Percentiles rank a stretch among this genome's conserved stretches.
Conservation (phyloP, 2,888 invertebrate genomes). For the Adineta ricciae region DNA sequence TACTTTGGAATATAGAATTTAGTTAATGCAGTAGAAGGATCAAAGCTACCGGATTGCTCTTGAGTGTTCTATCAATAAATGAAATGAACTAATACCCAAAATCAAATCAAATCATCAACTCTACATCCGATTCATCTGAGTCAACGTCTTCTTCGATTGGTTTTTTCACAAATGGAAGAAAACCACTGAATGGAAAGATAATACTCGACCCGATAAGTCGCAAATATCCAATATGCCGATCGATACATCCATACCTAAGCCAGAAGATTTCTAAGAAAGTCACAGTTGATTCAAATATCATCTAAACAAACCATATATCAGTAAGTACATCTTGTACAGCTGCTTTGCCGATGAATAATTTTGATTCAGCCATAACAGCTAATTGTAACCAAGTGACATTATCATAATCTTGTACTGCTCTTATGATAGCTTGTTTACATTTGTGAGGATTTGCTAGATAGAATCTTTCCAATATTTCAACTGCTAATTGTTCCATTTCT, state of each 20-base stretch:
- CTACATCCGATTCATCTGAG: background rate
- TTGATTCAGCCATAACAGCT: background rate
- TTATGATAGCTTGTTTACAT: constrained; percentile 42
- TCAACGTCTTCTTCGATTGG: background rate
- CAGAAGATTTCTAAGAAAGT: background rate
- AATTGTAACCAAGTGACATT: constrained; percentile 40
- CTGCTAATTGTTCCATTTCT: constrained; percentile 40
- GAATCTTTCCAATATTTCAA: constrained; percentile 46
- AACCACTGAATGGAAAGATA: background rate
- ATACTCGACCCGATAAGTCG: background rate
- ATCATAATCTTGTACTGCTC: constrained; percentile 44
- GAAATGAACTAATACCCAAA: too few relatives aligned
- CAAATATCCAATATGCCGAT: background rate
- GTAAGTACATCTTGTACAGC: constrained; percentile 48
- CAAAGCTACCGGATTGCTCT: too few relatives aligned
- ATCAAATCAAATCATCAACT: background rate
- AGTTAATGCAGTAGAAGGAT: too few relatives aligned
- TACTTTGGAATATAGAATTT: too few relatives aligned
- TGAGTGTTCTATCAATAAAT: too few relatives aligned
- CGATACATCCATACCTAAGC: background rate
- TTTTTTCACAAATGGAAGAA: background rate
- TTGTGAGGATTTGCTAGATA: constrained; percentile 44
- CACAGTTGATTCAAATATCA: constrained; percentile 37
- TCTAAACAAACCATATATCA: constrained; percentile 47
- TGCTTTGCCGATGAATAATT: constrained; percentile 34